These are phyloP conservation scores for Megaceryle maxima DNA, from an alignment of 2,113 vertebrate genomes.

Conservation along the genomic window DNA sequence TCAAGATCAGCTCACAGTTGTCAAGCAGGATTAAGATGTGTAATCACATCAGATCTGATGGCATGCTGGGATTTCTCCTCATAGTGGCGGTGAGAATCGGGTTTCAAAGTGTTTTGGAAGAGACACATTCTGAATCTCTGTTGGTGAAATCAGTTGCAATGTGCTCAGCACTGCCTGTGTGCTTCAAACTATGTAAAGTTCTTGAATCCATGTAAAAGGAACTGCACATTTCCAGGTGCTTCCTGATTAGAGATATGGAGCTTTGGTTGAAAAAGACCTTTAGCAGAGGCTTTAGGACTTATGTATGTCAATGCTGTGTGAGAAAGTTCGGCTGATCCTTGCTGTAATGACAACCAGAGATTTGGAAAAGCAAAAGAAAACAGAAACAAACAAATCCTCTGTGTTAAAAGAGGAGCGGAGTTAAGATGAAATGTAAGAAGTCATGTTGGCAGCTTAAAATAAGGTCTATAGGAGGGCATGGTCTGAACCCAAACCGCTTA, in stretches of 20 bases:
- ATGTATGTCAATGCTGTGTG: neutral
- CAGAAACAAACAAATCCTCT: neutral
- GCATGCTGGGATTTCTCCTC: neutral
- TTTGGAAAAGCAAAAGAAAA: neutral
- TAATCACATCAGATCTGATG: neutral
- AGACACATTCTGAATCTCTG: neutral
- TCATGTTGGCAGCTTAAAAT: neutral
- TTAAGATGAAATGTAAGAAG: neutral
- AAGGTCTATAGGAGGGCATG: neutral
- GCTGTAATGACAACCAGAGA: neutral
- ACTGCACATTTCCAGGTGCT: neutral
- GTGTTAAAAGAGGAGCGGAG: neutral
- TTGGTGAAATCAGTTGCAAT: neutral
- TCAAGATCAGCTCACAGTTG: neutral
- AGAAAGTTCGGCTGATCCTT: neutral
- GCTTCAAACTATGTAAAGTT: neutral
- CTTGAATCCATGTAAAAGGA: neutral
- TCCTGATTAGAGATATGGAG: neutral
- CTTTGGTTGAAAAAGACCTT: neutral
- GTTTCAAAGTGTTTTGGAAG: neutral
- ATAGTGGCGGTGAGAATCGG: neutral
- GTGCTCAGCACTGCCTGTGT: neutral
- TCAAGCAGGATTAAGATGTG: neutral
- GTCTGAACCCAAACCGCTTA: neutral
- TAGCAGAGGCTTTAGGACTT: neutral